These are phyloP conservation scores for Papilio machaon DNA, from an alignment of 1,140 invertebrate genomes.

Conservation along the genomic window DNA sequence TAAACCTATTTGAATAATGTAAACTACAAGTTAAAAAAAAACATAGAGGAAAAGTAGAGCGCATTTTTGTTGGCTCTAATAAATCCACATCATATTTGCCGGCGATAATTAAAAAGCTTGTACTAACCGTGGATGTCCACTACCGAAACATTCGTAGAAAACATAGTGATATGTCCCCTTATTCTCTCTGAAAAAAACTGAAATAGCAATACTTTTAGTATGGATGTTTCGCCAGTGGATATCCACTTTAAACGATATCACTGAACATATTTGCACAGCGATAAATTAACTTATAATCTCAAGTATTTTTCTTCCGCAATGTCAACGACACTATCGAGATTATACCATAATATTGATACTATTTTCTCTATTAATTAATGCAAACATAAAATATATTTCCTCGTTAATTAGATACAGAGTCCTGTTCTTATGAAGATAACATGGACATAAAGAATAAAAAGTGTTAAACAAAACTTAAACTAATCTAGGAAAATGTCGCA, in stretches of 20 bases:
- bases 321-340: conserved; percentile 5
- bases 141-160: neutral
- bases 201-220: conserved; percentile 1
- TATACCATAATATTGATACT: conserved; percentile 1
- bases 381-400: neutral
- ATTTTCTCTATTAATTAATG: conserved; percentile 2
- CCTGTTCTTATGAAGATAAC: too few relatives aligned
- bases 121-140: neutral
- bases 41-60: neutral
- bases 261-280: neutral
- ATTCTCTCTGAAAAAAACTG: neutral
- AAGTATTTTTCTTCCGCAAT: conserved; percentile 16
- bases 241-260: neutral
- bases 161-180: neutral
- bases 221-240: neutral
- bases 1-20: neutral
- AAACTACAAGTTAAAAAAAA: neutral
- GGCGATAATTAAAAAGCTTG: neutral
- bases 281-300: conserved; percentile 1
- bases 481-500: too few relatives aligned
- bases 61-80: neutral
- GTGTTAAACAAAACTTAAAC: too few relatives aligned
- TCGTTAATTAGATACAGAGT: neutral
- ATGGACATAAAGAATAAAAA: too few relatives aligned
- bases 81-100: conserved; percentile 3